A percentile compares a stretch with the other conserved stretches of the same genome.
phyloP scores from a whole-genome alignment of 2,888 invertebrate genomes.

The Bimastos eiseni region DNA sequence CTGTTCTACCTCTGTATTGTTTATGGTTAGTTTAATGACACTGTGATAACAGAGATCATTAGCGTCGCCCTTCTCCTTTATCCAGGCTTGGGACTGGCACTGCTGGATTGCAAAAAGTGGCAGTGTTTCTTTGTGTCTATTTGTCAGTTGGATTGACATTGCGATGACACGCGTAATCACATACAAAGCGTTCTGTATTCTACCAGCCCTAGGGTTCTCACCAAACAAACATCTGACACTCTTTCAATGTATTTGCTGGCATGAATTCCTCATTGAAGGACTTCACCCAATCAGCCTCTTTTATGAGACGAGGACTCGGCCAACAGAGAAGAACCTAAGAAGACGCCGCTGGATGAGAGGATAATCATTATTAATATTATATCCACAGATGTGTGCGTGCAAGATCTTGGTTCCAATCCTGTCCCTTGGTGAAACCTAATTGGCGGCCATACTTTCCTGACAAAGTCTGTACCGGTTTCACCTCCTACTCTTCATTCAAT shows the following conservation, averaged over 20 bases:
- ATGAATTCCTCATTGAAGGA: neutral
- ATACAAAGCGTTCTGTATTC: neutral
- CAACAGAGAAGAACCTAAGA: neutral
- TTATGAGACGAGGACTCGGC: neutral
- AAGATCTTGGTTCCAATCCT: neutral
- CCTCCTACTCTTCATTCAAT: neutral
- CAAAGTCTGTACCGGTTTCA: neutral
- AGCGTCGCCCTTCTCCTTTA: no score
- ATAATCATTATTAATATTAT: neutral
- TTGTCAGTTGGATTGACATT: neutral
- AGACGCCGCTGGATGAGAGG: neutral
- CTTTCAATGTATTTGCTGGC: neutral
- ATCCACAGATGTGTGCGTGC: neutral
- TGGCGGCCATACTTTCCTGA: neutral
- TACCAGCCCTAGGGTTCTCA: neutral
- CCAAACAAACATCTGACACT: neutral
- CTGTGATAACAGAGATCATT: no score
- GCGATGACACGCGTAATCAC: neutral
- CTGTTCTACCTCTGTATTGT: neutral
- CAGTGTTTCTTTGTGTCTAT: no score
- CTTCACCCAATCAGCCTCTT: neutral
- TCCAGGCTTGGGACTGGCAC: no score
- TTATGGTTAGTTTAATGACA: no score
- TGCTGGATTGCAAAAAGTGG: no score
- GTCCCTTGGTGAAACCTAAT: neutral